Base-by-base conservation (phyloP, 2,888 invertebrate genomes). In the Sinopyrophorus schimmeli region DNA sequence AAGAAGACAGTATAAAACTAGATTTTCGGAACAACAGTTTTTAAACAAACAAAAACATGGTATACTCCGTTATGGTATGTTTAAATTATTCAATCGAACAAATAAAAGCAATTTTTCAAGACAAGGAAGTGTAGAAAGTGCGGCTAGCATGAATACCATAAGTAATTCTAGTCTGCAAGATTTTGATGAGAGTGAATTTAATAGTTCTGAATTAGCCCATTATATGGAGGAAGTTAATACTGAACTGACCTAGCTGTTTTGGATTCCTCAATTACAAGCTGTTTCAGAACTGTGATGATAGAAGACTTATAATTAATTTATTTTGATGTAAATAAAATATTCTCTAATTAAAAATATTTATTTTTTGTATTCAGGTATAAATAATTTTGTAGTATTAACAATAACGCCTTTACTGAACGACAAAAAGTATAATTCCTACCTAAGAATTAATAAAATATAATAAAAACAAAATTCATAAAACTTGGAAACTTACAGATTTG, bases 151-250 rank as follows among this genome's bases (percentile, higher is more conserved):
- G n/a, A 74, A 75, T 55, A 76, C 82, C 49, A 86, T 87, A 61
- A 87, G 86, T 67, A 87, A 87, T 73, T 86, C 86, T 46, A 87
- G 86, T 63, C 76, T 87, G n/a, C 81, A 84, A 40, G 86, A 87
- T 66, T 74, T 84, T 53, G 86, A 85, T 60, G 83, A 78, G 39
- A 76, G 81, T 20, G 87, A 87, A 57, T 79, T 83, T 58, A 82
- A 80, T 5, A 82, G 83, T 5, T 78, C 81, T 37, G 86, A 87
- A 65, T 74, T 87, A 40, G 84, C 84, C 9, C 78, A 78, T 11
- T 84, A 82, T 68, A 82, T 87, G 83, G 82, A 82, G 41, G 81
- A 84, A 68, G 76, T 86, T 34, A 86, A 86, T 58, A 69, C 69
- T 44, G 70, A 73, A 43, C 57, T 68, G 21, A 30, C 49, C 37